Evolutionary conservation across 1,140 invertebrate genomes (phyloP), one percentile per base, ranked within the genome.

Genomic region (Drosophila sucinea): DNA sequence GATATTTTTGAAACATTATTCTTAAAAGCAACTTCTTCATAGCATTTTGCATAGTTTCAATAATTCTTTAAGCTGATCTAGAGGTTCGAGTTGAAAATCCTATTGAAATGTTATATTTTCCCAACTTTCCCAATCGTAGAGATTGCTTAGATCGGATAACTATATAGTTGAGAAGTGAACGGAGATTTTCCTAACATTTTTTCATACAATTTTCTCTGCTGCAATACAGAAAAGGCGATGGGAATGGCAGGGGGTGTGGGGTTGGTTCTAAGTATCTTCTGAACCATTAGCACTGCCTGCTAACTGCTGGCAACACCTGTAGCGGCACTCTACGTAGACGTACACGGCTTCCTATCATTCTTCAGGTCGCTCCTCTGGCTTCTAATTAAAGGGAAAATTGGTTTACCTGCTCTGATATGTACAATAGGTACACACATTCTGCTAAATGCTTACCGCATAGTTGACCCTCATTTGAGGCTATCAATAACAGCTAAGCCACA

Each of bases 391-490:
- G 75, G 74, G 81, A 80, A 81, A 51, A 51, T 51, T 86, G 70
- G 84, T 76, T 81, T 78, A 64, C 76, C 76, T 78, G 67, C 64
- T 60, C 40, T 27, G 44, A 33, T 66, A 41, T 56, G 67, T 70
- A 72, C 61, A 17, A 17, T 17, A 38, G 8, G 11, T 10, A 10
- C 11, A 38, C 3, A 38, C 33, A 35, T 35, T 8, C 78, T 82
- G 79, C 62, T 56, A 64, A 47, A 65, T 56, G 73, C 66, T 76
- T 64, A 70, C 55, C 82, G 71, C 82, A 85, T 86, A 65, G 78
- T 85, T 85, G 82, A 86, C 82, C 82, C 82, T 85, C 81, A 85
- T 85, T 85, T 81, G 70, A 60, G 79, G 86, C 82, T 81, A 85
- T 85, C 82, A 85, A 85, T 85, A 85, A 86, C 82, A 70, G 74